Base-by-base conservation (phyloP, 2,113 vertebrate genomes). In the Paralichthys olivaceus region DNA sequence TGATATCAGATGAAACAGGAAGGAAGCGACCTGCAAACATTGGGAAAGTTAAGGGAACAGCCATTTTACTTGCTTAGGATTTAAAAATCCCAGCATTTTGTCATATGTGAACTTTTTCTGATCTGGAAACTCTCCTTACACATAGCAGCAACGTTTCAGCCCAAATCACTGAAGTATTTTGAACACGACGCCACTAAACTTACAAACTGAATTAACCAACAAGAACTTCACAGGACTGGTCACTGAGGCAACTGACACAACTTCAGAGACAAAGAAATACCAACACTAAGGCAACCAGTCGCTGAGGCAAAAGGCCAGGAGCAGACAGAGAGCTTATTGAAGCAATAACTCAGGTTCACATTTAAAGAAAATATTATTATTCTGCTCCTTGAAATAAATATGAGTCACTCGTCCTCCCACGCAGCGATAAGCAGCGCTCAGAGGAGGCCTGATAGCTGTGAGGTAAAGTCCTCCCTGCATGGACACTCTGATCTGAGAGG, bases 381-480 rank as follows among this genome's bases (percentile, higher is more conserved):
- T 11, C 32, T 34, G 32, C 32, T 34, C 2, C 32, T 61, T 49
- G 28, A n/a, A 51, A 75, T 83, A 70, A 78, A 75, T 51, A 72
- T 62, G 25, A 58, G 57, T 64, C 25, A 43, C 62, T 75, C 26
- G 62, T 69, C 72, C 60, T 11, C 62, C 55, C 23, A 49, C 57
- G 8, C 26, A 51, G 23, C 26, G 83, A 90, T 93, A 93, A 91
- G 90, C 72, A 13, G 34, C 7, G 43, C 56, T 55, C 26, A 12
- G 28, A 45, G 53, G 72, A 84, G 73, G 58, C 51, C 88, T 90
- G 92, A 94, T 93, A 92, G 83, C 74, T 47, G 68, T 19, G 76
- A 93, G 87, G 22, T 93, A 90, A 94, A 94, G 90, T 94, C 89
- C 89, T 92, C 55, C 22, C 45, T 53, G 37, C 63, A 79, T 51